Evolutionary conservation across 2,888 invertebrate genomes (phyloP).

Genomic region (Capitulum mitella): DNA sequence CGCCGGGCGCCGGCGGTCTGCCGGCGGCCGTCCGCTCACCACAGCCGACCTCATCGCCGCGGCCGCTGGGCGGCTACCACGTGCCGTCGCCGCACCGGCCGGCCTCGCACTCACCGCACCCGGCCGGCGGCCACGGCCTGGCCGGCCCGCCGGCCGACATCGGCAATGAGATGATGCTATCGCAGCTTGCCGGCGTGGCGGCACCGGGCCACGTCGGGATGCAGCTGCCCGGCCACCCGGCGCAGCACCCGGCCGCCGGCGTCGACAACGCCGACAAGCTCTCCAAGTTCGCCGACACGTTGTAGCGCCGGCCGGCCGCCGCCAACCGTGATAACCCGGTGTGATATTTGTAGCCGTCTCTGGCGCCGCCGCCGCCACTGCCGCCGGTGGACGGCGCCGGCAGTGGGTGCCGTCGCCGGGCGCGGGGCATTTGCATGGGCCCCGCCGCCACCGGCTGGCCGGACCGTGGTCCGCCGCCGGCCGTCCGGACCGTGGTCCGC

Average conservation of each 20-base stretch:
- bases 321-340: slow-evolving; percentile 11
- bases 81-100: slow-evolving; percentile 42
- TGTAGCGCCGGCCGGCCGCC: slow-evolving; percentile 37
- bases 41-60: slow-evolving; percentile 67
- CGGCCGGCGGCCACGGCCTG: slow-evolving; percentile 36
- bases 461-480: not conserved
- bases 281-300: slow-evolving; percentile 79
- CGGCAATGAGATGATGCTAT: slow-evolving; percentile 48
- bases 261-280: slow-evolving; percentile 61
- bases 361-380: not conserved
- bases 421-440: not conserved
- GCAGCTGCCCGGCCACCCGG: slow-evolving; percentile 40
- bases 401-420: not conserved
- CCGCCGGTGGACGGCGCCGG: too few species aligned
- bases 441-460: not conserved
- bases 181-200: slow-evolving; percentile 42
- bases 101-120: slow-evolving; percentile 46
- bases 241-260: slow-evolving; percentile 38
- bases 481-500: not conserved
- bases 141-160: slow-evolving; percentile 30
- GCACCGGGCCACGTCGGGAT: slow-evolving; percentile 45
- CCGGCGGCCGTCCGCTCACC: slow-evolving; percentile 57
- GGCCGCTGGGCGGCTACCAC: slow-evolving; percentile 38
- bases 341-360: not conserved
- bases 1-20: slow-evolving; percentile 53